A percentile compares a stretch with the other conserved stretches of the same genome.
These are phyloP conservation scores for Craseonycteris thonglongyai DNA, from an alignment of 2,113 vertebrate genomes.

Conservation along the genomic window DNA sequence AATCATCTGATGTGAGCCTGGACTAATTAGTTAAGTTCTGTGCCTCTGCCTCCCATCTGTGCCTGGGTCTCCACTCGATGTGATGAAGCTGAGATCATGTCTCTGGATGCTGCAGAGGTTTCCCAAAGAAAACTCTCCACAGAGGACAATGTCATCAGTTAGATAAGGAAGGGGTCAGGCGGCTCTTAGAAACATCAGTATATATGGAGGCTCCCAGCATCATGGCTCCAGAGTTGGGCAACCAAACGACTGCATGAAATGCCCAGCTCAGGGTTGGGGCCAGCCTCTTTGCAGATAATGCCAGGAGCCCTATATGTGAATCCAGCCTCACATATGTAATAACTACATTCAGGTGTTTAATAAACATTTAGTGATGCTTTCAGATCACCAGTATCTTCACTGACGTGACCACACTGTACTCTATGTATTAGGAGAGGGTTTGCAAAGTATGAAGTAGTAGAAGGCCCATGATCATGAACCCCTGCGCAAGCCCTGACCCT, in stretches of 20 bases:
- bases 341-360: conserved; percentile 26
- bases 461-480: background rate
- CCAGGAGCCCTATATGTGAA: background rate
- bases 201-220: background rate
- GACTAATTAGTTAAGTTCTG: conserved; percentile 29
- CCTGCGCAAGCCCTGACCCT: conserved; percentile 11
- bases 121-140: conserved; percentile 16
- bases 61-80: conserved; percentile 13
- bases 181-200: background rate
- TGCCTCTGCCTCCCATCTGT: conserved; percentile 50
- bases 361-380: conserved; percentile 30
- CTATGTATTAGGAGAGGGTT: background rate
- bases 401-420: background rate
- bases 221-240: background rate
- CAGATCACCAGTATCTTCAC: conserved; percentile 27
- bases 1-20: conserved; percentile 40
- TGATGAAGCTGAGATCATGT: conserved; percentile 30
- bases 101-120: conserved; percentile 19
- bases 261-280: background rate
- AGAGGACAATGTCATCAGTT: background rate
- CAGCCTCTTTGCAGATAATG: conserved; percentile 11
- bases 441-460: background rate
- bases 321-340: background rate
- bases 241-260: background rate
- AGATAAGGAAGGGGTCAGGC: conserved; percentile 31